phyloP scores from a whole-genome alignment of 2,888 invertebrate genomes.

The Tetranychus piercei region DNA sequence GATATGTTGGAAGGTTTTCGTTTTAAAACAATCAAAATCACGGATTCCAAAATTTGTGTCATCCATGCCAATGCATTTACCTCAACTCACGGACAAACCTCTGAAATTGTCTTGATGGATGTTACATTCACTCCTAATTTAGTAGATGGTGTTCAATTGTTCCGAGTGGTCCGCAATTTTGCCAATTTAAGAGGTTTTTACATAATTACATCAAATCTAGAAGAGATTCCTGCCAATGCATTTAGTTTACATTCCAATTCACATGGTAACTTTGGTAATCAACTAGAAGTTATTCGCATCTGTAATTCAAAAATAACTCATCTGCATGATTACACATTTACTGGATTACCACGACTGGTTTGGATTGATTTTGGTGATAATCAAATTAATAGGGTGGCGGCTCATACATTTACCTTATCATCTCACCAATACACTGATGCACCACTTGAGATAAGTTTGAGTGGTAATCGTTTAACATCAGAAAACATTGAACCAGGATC shows the following conservation, averaged over 20 bases:
- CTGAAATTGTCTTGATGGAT: constrained; percentile 2
- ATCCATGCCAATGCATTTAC: constrained; percentile 2
- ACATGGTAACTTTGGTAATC: neutral
- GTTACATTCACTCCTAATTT: neutral
- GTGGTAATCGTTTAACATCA: constrained; percentile 1
- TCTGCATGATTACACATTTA: constrained; percentile 3
- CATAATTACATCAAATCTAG: constrained; percentile 9
- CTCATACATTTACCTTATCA: constrained; percentile 1
- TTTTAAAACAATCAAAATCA: constrained; percentile 8
- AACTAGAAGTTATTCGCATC: constrained; percentile 3
- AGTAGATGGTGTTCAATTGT: constrained; percentile 11
- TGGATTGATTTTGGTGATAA: constrained; percentile 15
- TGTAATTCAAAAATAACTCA: constrained; percentile 8
- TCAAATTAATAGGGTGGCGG: neutral
- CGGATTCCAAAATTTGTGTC: neutral
- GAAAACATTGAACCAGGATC: neutral
- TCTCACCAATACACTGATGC: neutral
- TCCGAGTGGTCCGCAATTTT: constrained; percentile 5
- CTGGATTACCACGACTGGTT: neutral
- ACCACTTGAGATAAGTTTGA: constrained; percentile 11
- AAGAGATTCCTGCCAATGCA: neutral
- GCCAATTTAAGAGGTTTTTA: constrained; percentile 2
- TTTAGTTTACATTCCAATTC: neutral
- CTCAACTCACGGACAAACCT: neutral
- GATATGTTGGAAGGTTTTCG: constrained; percentile 8